Conservation (phyloP, 2,888 invertebrate genomes). For the Apoderus coryli region DNA sequence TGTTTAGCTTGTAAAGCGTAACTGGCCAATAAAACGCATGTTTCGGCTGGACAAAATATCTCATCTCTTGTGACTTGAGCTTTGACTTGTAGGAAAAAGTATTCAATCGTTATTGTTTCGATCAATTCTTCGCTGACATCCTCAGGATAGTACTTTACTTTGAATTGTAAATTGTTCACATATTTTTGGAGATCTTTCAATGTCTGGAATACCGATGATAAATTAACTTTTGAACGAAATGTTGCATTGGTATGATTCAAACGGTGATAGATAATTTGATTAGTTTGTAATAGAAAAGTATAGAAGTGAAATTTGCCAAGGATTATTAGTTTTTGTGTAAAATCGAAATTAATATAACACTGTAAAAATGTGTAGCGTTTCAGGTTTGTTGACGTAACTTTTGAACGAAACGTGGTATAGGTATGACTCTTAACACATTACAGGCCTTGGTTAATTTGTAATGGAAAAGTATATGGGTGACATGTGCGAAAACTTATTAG, state of each 20-base stretch:
- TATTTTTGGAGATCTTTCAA: conserved; percentile 22
- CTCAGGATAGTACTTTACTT: conserved; percentile 99
- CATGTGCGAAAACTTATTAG: no score
- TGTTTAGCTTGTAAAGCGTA: conserved; percentile 96
- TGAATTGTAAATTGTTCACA: conserved; percentile 31
- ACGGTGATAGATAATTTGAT: no score
- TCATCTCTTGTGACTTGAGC: conserved; percentile 92
- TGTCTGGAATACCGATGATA: conserved; percentile 19
- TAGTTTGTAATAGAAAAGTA: no score
- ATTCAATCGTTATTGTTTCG: conserved; percentile 91
- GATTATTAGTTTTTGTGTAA: no score
- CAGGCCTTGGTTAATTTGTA: no score
- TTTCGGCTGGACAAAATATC: conserved; percentile 98
- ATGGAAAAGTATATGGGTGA: conserved; percentile 6
- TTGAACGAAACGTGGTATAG: no score
- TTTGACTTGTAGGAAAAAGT: conserved; percentile 88
- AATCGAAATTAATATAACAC: no score
- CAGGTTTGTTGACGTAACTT: no score
- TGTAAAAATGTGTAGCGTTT: no score
- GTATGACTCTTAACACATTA: no score
- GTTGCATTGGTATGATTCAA: no score
- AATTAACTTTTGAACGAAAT: conserved; percentile 1
- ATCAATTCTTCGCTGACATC: conserved; percentile 97
- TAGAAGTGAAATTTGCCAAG: no score
- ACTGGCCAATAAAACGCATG: conserved; percentile 89